Percentiles rank a stretch among this genome's conserved stretches.
phyloP scores from a whole-genome alignment of 2,797 vertebrate species.

The Spinus pinus region DNA sequence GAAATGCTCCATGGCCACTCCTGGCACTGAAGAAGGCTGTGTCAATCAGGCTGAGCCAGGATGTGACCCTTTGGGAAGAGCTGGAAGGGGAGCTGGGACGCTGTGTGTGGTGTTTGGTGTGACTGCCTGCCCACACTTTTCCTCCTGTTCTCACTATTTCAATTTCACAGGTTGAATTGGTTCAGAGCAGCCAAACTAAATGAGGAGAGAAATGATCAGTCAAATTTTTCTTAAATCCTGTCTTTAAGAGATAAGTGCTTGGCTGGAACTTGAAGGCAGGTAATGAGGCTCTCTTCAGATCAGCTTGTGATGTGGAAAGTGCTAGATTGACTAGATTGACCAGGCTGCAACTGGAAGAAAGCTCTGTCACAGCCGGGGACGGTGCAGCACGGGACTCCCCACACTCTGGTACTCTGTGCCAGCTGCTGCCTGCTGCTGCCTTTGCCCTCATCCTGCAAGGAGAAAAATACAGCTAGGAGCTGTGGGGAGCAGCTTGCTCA shows the following conservation, averaged over 20 bases:
- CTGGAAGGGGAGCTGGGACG: background rate
- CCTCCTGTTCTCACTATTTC: constrained; percentile 42
- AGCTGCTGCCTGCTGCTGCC: background rate
- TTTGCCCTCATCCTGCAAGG: background rate
- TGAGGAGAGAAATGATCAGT: constrained; percentile 73
- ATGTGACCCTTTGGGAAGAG: background rate
- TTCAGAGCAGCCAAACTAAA: constrained; percentile 73
- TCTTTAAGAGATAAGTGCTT: constrained; percentile 69
- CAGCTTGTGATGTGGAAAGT: constrained; percentile 66
- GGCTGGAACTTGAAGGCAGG: constrained; percentile 62
- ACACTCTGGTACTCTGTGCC: accelerated
- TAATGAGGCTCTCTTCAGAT: constrained; percentile 64
- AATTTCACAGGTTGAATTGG: constrained; percentile 68
- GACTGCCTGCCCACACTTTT: constrained; percentile 11
- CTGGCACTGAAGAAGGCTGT: background rate
- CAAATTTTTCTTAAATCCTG: constrained; percentile 70
- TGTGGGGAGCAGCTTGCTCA: background rate
- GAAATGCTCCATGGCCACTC: background rate
- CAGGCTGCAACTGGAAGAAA: constrained; percentile 53
- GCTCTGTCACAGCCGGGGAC: background rate
- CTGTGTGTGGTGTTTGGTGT: background rate
- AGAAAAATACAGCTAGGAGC: background rate
- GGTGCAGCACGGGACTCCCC: accelerated
- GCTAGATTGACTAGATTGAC: constrained; percentile 66
- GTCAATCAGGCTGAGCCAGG: background rate